Percentiles rank a stretch among this genome's conserved stretches.
Conservation (phyloP, 2,113 vertebrate species). For the Motacilla tschutschensis region DNA sequence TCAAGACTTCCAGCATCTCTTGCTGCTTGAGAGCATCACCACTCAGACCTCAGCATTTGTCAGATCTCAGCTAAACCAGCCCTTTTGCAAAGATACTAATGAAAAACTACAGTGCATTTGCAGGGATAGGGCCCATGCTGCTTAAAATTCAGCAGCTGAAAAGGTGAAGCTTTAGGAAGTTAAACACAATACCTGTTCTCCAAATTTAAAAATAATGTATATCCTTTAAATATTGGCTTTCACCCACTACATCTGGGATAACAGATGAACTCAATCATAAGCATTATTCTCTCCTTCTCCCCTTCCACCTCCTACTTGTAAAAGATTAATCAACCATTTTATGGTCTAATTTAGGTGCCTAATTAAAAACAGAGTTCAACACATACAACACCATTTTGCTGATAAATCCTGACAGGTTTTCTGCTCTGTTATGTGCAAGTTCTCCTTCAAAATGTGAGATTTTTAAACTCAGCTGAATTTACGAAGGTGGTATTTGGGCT, state of each 20-base stretch:
- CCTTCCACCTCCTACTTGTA: conserved; percentile 65
- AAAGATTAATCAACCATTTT: conserved; percentile 83
- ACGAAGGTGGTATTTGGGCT: not conserved
- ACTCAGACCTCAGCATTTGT: not conserved
- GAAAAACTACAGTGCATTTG: fast-evolving
- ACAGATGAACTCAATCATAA: conserved; percentile 66
- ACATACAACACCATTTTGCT: conserved; percentile 65
- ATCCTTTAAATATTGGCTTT: conserved; percentile 53
- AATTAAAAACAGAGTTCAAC: conserved; percentile 78
- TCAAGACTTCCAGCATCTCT: not conserved
- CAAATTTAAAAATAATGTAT: conserved; percentile 19
- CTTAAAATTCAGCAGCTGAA: not conserved
- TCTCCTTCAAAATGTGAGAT: conserved; percentile 43
- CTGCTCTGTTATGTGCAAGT: conserved; percentile 4
- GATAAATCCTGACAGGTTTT: conserved; percentile 71
- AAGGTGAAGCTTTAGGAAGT: not conserved
- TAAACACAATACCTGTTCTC: not conserved
- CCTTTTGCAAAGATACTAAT: not conserved
- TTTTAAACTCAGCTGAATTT: not conserved
- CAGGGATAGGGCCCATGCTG: not conserved
- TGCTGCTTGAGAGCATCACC: not conserved
- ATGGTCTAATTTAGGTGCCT: conserved; percentile 77
- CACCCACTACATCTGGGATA: conserved; percentile 44
- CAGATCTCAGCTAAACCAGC: not conserved
- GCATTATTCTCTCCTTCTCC: conserved; percentile 42